A percentile compares a stretch with the other conserved stretches of the same genome.
These are phyloP conservation scores for Electrophaes corylata DNA, from an alignment of 2,888 invertebrate species.

Conservation along the genomic window DNA sequence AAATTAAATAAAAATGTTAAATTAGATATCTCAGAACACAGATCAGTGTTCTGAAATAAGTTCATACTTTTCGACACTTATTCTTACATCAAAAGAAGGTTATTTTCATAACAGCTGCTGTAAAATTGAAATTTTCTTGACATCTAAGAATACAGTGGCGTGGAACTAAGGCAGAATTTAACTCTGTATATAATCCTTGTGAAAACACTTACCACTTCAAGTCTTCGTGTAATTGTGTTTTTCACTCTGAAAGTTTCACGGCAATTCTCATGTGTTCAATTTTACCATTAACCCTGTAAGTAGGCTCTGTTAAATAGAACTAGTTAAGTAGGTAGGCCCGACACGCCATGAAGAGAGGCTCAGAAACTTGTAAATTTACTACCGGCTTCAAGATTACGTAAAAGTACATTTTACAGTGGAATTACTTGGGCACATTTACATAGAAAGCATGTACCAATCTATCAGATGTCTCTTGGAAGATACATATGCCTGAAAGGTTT, in stretches of 20 bases:
- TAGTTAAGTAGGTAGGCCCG: constrained; percentile 29
- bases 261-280: constrained; percentile 31
- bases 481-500: no score
- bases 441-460: neutral
- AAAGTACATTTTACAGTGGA: constrained; percentile 27
- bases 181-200: neutral
- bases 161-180: no score
- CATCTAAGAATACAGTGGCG: neutral
- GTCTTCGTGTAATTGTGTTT: constrained; percentile 19
- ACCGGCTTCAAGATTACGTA: constrained; percentile 29
- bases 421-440: constrained; percentile 18
- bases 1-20: no score
- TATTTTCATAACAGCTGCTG: neutral
- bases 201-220: constrained; percentile 3
- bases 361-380: constrained; percentile 34
- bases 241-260: constrained; percentile 19
- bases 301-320: constrained; percentile 27
- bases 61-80: no score
- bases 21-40: no score
- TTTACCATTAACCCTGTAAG: constrained; percentile 16
- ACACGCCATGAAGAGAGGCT: constrained; percentile 31
- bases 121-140: neutral
- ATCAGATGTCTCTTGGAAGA: neutral
- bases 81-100: neutral
- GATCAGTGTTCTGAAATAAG: no score